Conservation (phyloP, 30 jellyfish, hydroid and myxozoan species). For the Hydractinia echinata region DNA sequence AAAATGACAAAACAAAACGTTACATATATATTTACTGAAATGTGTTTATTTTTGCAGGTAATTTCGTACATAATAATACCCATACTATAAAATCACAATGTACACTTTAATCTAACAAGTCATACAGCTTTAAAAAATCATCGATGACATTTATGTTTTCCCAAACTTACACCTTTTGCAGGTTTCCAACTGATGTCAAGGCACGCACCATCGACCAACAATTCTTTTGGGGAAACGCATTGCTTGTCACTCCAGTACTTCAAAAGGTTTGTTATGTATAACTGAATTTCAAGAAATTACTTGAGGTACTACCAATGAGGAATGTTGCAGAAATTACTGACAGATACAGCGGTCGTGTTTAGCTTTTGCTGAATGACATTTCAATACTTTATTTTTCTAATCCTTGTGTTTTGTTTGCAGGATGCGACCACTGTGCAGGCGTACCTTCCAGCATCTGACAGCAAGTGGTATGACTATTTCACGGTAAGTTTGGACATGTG, state of each 20-base stretch:
- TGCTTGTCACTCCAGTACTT: slow-evolving; percentile 74
- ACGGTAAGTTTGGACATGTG: slow-evolving; percentile 37
- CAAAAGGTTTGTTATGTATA: slow-evolving; percentile 51
- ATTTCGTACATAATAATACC: too few species aligned
- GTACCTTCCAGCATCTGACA: slow-evolving; percentile 37
- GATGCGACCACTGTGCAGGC: slow-evolving; percentile 26
- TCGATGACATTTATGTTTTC: too few species aligned
- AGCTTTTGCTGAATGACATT: neutral
- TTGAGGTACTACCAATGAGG: neutral
- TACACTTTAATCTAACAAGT: too few species aligned
- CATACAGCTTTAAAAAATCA: too few species aligned
- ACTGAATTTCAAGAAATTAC: neutral
- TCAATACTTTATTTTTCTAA: neutral
- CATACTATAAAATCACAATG: too few species aligned
- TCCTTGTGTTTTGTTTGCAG: neutral
- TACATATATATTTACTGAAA: too few species aligned
- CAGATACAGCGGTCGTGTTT: neutral
- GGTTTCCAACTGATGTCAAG: slow-evolving; percentile 56
- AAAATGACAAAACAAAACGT: too few species aligned
- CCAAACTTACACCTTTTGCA: neutral
- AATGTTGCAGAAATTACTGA: neutral
- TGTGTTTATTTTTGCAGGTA: too few species aligned
- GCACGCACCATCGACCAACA: slow-evolving; percentile 78
- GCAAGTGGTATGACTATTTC: slow-evolving; percentile 56
- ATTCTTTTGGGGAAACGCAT: slow-evolving; percentile 86